Evolutionary conservation across 1,140 invertebrate species (phyloP), one percentile per base, ranked within the genome.

Genomic region (Tigriopus japonicus): DNA sequence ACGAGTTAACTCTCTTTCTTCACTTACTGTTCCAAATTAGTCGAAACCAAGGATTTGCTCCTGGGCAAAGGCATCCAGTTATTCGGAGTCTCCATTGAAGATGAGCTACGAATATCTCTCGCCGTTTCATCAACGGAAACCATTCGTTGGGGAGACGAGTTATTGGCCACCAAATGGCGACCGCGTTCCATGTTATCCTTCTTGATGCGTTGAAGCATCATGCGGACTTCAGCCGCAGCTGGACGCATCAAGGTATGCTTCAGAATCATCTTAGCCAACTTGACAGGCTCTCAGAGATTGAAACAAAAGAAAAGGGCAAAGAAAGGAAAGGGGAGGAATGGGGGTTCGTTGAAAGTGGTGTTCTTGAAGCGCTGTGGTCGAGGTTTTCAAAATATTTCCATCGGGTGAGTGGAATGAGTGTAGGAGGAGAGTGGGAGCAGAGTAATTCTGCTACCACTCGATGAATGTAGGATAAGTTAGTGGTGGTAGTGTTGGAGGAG

Each of bases 201-300:
- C 42, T 58, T 58, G 17, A 58, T 58, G 15, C 41, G 35, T 58
- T 58, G 55, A n/a, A 58, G 55, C 21, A 58, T 58, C 14, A 17
- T 15, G 15, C 21, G 24, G 14, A 41, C 55, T 40, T 58, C 55
- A 35, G 28, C 55, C n/a, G n/a, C 40, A 15, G 21, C 21, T 6
- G 55, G 55, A 14, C 55, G 24, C 17, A 58, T 23, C 24, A 58
- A n/a, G 23, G 42, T 21, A 21, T 54, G 52, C 17, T 28, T 21
- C 14, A 41, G 28, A 58, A 41, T 41, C 55, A 58, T 58, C 6
- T 41, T 42, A 24, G 15, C 5, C 15, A 9, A 23, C 14, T 54
- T 1, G 13, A 6, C 12, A 13, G 52, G 21, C 21, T 6, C 21
- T 2, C 3, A 19, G 21, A 28, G 1, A n/a, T 5, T 28, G 35